A percentile compares a stretch with the other conserved stretches of the same genome.
phyloP scores from a whole-genome alignment of 2,888 invertebrate genomes.

The Parnassius orleans region DNA sequence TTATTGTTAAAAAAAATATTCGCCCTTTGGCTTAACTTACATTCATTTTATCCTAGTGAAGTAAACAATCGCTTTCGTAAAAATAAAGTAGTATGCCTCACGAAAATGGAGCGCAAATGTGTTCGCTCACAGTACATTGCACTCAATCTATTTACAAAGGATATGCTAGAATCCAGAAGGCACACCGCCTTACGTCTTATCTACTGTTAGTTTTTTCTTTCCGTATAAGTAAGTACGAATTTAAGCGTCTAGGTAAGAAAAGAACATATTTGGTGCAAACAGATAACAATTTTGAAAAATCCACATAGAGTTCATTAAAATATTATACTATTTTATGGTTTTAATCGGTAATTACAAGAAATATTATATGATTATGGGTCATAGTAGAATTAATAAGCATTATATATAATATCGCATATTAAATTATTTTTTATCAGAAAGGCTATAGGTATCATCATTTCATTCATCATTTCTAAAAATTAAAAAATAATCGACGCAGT shows the following conservation, averaged over 20 bases:
- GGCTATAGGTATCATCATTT: too few relatives aligned
- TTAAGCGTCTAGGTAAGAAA: not conserved
- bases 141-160: slow-evolving; percentile 24
- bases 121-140: slow-evolving; percentile 22
- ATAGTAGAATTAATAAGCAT: too few relatives aligned
- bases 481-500: too few relatives aligned
- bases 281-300: too few relatives aligned
- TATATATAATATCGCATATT: too few relatives aligned
- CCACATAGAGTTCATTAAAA: too few relatives aligned
- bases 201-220: slow-evolving; percentile 15
- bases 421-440: too few relatives aligned
- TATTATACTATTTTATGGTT: too few relatives aligned
- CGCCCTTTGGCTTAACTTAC: slow-evolving; percentile 2
- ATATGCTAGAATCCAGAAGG: slow-evolving; percentile 2
- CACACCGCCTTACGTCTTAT: slow-evolving; percentile 14
- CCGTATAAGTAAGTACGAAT: not conserved
- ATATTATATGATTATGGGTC: too few relatives aligned
- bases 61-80: slow-evolving; percentile 20
- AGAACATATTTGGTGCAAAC: too few relatives aligned
- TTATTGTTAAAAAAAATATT: not conserved
- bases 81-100: slow-evolving; percentile 16
- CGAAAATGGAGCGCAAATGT: slow-evolving; percentile 22
- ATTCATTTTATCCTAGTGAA: slow-evolving; percentile 9
- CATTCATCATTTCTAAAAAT: too few relatives aligned
- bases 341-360: too few relatives aligned